These are phyloP conservation scores for Anguilla megastoma DNA, from an alignment of 2,797 vertebrate species.

Conservation along the genomic window DNA sequence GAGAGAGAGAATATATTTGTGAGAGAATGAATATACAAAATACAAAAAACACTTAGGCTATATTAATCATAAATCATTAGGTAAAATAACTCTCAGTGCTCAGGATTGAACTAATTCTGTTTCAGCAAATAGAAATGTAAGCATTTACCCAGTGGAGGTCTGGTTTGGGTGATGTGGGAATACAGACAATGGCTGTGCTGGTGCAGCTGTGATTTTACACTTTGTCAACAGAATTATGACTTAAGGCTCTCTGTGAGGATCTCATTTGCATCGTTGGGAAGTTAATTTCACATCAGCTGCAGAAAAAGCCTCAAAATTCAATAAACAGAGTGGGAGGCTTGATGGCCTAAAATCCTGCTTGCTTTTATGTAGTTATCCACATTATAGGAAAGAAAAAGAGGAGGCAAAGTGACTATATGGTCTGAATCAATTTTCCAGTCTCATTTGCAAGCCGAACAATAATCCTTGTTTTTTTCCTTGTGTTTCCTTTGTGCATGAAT, in stretches of 20 bases:
- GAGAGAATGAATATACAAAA: constrained; percentile 36
- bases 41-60: constrained; percentile 54
- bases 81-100: constrained; percentile 59
- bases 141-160: constrained; percentile 36
- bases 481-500: not conserved
- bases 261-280: constrained; percentile 56
- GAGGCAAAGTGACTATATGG: constrained; percentile 34
- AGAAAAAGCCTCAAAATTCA: constrained; percentile 52
- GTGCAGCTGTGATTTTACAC: constrained; percentile 65
- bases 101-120: constrained; percentile 72
- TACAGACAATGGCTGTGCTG: constrained; percentile 51
- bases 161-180: constrained; percentile 42
- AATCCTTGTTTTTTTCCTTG: constrained; percentile 42
- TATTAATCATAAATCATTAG: constrained; percentile 68
- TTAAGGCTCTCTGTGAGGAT: constrained; percentile 60
- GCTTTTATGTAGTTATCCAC: constrained; percentile 52
- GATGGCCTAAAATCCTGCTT: constrained; percentile 42
- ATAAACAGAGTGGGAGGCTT: constrained; percentile 52
- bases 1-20: constrained; percentile 10
- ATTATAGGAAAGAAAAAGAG: constrained; percentile 52
- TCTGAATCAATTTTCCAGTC: constrained; percentile 41
- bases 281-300: constrained; percentile 47
- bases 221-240: constrained; percentile 56
- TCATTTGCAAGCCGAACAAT: constrained; percentile 31
- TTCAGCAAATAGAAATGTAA: constrained; percentile 59